phyloP scores from a whole-genome alignment of 2,888 invertebrate genomes.

The Chironomus riparius region DNA sequence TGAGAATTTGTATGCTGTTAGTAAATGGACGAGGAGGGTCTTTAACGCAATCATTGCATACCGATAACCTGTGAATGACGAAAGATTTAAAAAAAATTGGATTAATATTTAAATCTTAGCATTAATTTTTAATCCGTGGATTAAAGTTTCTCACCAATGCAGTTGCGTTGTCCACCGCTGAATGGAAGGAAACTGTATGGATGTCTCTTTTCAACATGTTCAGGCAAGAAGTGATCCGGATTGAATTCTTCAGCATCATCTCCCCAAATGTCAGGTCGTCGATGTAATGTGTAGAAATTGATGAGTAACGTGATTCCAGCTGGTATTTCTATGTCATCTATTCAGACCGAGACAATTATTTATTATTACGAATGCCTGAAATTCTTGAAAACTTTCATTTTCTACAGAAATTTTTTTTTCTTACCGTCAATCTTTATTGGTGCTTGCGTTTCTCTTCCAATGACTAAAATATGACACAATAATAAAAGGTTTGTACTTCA shows the following conservation, averaged over 20 bases:
- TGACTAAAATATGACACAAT: background rate
- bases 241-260: slow-evolving; percentile 21
- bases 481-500: background rate
- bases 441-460: slow-evolving; percentile 22
- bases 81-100: background rate
- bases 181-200: slow-evolving; percentile 22
- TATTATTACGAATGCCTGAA: background rate
- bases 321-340: slow-evolving; percentile 18
- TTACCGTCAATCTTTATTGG: slow-evolving; percentile 10
- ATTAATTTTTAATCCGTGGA: background rate
- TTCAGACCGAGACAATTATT: background rate
- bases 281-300: slow-evolving; percentile 19
- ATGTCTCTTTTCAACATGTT: slow-evolving; percentile 17
- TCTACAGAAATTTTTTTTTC: background rate
- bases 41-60: slow-evolving; percentile 23
- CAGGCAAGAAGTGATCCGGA: slow-evolving; percentile 26
- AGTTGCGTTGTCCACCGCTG: slow-evolving; percentile 9
- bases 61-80: slow-evolving; percentile 6
- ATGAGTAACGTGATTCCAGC: slow-evolving; percentile 7
- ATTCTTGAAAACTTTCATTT: background rate
- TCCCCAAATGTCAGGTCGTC: slow-evolving; percentile 22
- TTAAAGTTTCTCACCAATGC: slow-evolving; percentile 2
- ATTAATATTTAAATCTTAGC: background rate
- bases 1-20: slow-evolving; percentile 5
- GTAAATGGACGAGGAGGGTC: background rate